Evolutionary conservation across 2,888 invertebrate species (phyloP), one percentile per base, ranked within the genome.

Genomic region (Phyllotreta cruciferae): DNA sequence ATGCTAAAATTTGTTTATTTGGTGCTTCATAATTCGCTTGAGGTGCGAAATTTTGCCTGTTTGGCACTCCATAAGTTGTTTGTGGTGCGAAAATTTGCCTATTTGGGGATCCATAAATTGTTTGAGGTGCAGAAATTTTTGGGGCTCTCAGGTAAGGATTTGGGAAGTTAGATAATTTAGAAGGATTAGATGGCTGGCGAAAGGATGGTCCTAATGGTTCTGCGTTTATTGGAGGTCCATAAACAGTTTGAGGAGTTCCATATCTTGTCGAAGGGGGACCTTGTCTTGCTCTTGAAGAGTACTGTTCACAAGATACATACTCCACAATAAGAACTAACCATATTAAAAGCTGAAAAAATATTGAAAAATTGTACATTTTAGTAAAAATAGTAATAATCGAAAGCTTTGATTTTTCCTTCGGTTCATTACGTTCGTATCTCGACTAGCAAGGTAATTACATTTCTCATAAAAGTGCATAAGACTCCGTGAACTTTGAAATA

Each of bases 301-400:
- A 71, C 37, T 71, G 37, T 56, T 73, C 71, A 56, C 66, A 69
- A 10, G 54, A 42, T 7, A 49, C 53, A 38, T 53, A 14, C 9
- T 44, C 49, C 9, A 66, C 4, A 37, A 52, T 50, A 5, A 66
- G 14, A 6, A 70, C 13, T 35, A 62, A 49, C 7, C n/a, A 54
- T 37, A 70, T 10, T 55, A 68, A 6, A 39, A 68, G 42, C 69
- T 70, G 66, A 42, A 70, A 66, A 56, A 42, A 42, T 24, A 24
- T 24, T 3, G 24, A 24, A 24, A 24, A 24, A 24, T 24, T 1
- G 1, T 24, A 24, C 24, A 24, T 24, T 24, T 24, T 24, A 4
- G 24, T 24, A 24, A 24, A 4, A 24, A 24, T 24, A 24, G 4
- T 24, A 24, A 24, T 24, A 24, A 24, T 24, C 24, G 24, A 24